Evolutionary conservation across 1,140 invertebrate genomes (phyloP), one percentile per base, ranked within the genome.

Genomic region (Glossosoma conforme): DNA sequence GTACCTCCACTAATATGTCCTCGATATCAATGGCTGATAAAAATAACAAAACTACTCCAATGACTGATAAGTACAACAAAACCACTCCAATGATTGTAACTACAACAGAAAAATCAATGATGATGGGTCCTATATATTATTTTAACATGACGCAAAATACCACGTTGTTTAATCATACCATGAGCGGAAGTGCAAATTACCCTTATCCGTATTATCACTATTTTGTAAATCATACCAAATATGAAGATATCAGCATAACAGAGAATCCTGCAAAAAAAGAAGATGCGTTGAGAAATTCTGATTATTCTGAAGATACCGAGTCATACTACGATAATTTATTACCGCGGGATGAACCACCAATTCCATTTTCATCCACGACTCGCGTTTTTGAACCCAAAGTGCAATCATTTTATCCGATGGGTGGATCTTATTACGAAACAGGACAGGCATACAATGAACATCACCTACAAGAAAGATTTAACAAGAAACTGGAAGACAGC

Each of bases 191-290:
- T 8, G 9, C 32, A 3, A 32, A 41, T n/a, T 58, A 58, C 33
- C 47, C 56, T 9, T 50, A 58, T 24, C 33, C 56, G 19, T 28
- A 36, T 37, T 58, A 54, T 32, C 52, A 58, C 21, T 14, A 47
- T 43, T 51, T 43, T 38, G 32, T 17, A 14, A 54, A 58, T 14
- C 24, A 17, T 0, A 43, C 51, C n/a, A 15, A 44, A 1, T 54
- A 54, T 32, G 45, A 53, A 8, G 24, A 58, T 22, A 24, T 58
- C 24, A 54, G 46, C 32, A 50, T 58, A 11, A 58, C 56, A n/a
- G 52, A 58, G 14, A 46, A 14, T 22, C 46, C 56, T 0, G 5
- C 37, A 20, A 52, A 28, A 43, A 18, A 52, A 15, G 20, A 20
- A 17, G 10, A 52, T 24, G 38, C 44, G 44, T 38, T 47, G 38